phyloP scores from a whole-genome alignment of 1,140 invertebrate species.

The Drosophila bifasciata region DNA sequence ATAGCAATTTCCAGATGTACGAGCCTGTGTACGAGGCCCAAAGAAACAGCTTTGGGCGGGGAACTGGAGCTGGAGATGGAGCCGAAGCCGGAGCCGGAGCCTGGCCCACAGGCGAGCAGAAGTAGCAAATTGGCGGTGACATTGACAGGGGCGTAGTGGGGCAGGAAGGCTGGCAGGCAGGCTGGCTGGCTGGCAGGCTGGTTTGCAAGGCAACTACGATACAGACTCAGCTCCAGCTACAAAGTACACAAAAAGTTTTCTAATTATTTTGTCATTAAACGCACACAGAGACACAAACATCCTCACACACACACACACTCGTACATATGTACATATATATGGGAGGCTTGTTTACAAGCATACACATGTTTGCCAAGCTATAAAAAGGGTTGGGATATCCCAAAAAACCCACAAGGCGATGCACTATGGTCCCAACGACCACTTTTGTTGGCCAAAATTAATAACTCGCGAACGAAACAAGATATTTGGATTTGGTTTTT shows the following conservation, averaged over 20 bases:
- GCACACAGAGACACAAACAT: slow-evolving; percentile 57
- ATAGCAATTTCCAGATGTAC: slow-evolving; percentile 65
- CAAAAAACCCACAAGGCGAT: slow-evolving; percentile 59
- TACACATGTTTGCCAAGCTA: slow-evolving; percentile 78
- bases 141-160: slow-evolving; percentile 59
- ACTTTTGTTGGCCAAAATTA: too few relatives aligned
- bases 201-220: slow-evolving; percentile 7
- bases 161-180: slow-evolving; percentile 20
- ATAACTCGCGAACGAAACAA: too few relatives aligned
- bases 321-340: slow-evolving; percentile 18
- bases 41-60: not conserved
- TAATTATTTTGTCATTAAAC: slow-evolving; percentile 83
- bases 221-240: slow-evolving; percentile 53
- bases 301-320: slow-evolving; percentile 15
- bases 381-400: slow-evolving; percentile 81
- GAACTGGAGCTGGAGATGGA: not conserved
- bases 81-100: too few relatives aligned
- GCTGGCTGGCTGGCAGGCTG: slow-evolving; percentile 6
- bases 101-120: slow-evolving; percentile 24
- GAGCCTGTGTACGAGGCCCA: slow-evolving; percentile 31
- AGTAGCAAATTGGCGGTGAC: slow-evolving; percentile 79
- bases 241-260: slow-evolving; percentile 83
- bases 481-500: too few relatives aligned
- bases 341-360: slow-evolving; percentile 72
- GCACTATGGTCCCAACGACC: too few relatives aligned